These are phyloP conservation scores for Naja naja DNA, from an alignment of 2,113 vertebrate species.

Conservation along the genomic window DNA sequence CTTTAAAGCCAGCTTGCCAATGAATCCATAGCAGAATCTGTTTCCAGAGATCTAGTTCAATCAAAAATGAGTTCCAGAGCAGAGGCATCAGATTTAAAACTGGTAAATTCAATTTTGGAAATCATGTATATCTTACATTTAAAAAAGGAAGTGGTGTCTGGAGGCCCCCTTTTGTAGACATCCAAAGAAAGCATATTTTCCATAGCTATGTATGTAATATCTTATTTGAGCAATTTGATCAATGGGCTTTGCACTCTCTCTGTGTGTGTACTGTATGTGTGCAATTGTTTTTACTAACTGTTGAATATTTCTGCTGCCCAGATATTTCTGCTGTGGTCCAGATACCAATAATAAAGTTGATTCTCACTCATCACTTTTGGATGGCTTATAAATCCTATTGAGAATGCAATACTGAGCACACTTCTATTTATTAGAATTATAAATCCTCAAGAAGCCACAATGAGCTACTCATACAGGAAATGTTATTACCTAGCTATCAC, in stretches of 20 bases:
- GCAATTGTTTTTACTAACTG: background rate
- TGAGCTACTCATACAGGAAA: background rate
- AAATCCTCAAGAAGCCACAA: background rate
- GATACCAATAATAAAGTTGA: background rate
- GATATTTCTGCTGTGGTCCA: background rate
- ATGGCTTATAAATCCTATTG: background rate
- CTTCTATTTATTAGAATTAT: background rate
- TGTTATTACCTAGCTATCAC: background rate
- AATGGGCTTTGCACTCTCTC: background rate
- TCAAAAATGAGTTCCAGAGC: background rate
- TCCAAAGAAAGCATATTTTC: background rate
- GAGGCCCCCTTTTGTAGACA: background rate
- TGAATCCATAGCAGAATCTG: background rate
- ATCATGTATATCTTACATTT: background rate
- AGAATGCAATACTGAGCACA: background rate
- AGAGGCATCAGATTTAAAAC: background rate
- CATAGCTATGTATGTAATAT: background rate
- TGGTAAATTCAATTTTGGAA: background rate
- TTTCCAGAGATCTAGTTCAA: background rate
- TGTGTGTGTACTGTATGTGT: background rate
- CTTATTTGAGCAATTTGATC: background rate
- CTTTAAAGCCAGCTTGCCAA: background rate
- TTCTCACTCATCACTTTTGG: background rate
- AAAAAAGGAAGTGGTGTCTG: background rate
- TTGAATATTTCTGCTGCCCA: background rate